Base-by-base conservation (phyloP, 1,140 invertebrate genomes). In the Drosophila equinoxialis region DNA sequence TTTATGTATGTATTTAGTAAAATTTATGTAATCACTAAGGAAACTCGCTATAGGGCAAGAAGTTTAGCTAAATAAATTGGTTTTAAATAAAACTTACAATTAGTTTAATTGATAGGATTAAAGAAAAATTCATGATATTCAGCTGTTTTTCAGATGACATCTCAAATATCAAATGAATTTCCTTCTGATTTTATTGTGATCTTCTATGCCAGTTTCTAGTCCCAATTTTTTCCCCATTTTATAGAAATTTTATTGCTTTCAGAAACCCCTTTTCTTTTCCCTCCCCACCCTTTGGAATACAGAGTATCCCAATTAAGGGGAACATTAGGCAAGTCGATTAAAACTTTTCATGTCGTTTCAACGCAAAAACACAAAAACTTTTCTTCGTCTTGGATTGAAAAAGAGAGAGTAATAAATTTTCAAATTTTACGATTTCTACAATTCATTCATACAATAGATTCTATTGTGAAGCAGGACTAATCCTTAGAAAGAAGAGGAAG, bases 361-460 rank as follows among this genome's bases (percentile, higher is more conserved):
- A 51, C 45, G 11, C 17, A 51, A 48, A 13, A 51, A 51, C 45
- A 51, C 55, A 66, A 45, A 57, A 66, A 58, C 51, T 62, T 57
- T 67, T 39, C 7, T 51, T 51, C 6, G 35, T 42, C 51, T 48
- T 26, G 23, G 3, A 67, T 54, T 58, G 73, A 14, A 51, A 45
- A n/a, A n/a, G n/a, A 23, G n/a, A 39, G 10, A 23, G 59, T 51
- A 59, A 71, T 78, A 78, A 78, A 78, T 51, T 75, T 78, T 51
- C 59, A 59, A 78, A 75, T 60, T 75, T 78, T 60, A 78, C 68
- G 76, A 71, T 78, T 75, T 63, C 8, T 23, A 62, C 67, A 78
- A 30, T 30, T 1, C 63, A 63, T 30, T 3, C 63, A 63, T 48
- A 48, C 14, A 7, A 17, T 8, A 20, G 41, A 59, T n/a, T 30